Evolutionary conservation across 2,888 invertebrate species (phyloP).

Genomic region (Thereva nobilitata): DNA sequence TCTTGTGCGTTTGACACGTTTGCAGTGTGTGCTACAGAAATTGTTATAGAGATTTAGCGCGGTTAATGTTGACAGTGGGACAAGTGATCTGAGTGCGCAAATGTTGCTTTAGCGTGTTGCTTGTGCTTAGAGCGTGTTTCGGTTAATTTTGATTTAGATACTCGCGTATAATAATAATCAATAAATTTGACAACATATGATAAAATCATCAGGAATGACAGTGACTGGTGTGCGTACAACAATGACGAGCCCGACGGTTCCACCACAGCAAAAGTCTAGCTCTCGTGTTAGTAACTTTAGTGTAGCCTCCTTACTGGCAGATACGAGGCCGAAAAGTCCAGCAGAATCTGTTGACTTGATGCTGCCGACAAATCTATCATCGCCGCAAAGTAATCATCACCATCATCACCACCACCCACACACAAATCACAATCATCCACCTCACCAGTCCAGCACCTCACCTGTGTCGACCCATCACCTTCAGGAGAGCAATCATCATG

Average conservation of each 20-base stretch:
- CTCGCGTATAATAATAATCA: constrained; percentile 4
- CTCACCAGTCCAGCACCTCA: constrained; percentile 37
- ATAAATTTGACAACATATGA: constrained; percentile 49
- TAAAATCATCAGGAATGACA: constrained; percentile 62
- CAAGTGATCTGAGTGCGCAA: constrained; percentile 15
- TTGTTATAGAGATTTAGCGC: not conserved
- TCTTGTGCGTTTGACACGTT: constrained; percentile 1
- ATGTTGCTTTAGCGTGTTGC: constrained; percentile 15
- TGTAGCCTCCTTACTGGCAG: constrained; percentile 84
- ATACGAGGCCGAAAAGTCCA: constrained; percentile 69
- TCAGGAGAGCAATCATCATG: constrained; percentile 46
- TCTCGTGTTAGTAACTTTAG: constrained; percentile 78
- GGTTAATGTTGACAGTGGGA: constrained; percentile 28
- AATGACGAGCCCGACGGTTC: constrained; percentile 66
- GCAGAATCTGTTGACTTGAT: constrained; percentile 43
- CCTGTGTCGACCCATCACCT: constrained; percentile 42
- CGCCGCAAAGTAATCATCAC: constrained; percentile 44
- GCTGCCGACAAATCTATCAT: constrained; percentile 56
- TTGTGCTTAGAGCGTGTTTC: constrained; percentile 9
- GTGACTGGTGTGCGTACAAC: constrained; percentile 67
- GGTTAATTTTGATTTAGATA: constrained; percentile 9
- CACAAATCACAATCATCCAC: constrained; percentile 37
- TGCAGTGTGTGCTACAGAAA: constrained; percentile 12
- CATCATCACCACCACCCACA: constrained; percentile 40
- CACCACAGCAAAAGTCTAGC: constrained; percentile 62